These are phyloP conservation scores for Ara ararauna DNA, from an alignment of 2,797 vertebrate species.

Conservation along the genomic window DNA sequence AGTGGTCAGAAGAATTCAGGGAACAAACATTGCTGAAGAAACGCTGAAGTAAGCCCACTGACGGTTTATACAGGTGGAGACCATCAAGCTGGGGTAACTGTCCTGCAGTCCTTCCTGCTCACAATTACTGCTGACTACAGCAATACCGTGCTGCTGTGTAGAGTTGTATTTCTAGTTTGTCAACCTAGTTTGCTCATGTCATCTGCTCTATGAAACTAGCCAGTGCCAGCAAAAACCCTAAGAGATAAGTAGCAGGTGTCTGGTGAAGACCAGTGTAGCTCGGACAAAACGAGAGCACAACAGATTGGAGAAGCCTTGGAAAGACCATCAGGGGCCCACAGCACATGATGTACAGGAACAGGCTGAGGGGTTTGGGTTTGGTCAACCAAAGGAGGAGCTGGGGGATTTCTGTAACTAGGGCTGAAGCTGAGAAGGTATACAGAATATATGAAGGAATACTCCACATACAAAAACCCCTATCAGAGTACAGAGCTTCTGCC, in stretches of 20 bases:
- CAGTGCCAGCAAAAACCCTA: not conserved
- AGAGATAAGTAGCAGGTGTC: not conserved
- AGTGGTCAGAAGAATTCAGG: not conserved
- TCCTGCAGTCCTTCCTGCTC: not conserved
- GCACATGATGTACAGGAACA: not conserved
- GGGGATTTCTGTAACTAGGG: not conserved
- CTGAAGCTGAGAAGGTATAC: not conserved
- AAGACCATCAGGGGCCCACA: not conserved
- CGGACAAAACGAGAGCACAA: not conserved
- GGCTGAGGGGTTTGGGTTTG: not conserved
- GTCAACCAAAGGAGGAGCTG: not conserved
- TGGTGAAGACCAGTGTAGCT: not conserved
- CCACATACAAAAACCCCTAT: rapidly evolving
- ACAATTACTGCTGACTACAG: not conserved
- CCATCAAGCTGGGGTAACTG: not conserved
- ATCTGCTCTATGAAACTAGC: rapidly evolving
- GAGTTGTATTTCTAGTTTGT: not conserved
- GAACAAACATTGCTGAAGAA: not conserved
- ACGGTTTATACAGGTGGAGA: not conserved
- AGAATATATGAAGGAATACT: not conserved
- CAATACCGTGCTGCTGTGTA: not conserved
- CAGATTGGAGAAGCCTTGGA: not conserved
- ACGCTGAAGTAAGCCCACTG: not conserved
- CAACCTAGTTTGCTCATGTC: not conserved
- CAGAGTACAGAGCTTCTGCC: not conserved